Conservation (phyloP, 2,113 vertebrate genomes). For the Loxodonta africana region DNA sequence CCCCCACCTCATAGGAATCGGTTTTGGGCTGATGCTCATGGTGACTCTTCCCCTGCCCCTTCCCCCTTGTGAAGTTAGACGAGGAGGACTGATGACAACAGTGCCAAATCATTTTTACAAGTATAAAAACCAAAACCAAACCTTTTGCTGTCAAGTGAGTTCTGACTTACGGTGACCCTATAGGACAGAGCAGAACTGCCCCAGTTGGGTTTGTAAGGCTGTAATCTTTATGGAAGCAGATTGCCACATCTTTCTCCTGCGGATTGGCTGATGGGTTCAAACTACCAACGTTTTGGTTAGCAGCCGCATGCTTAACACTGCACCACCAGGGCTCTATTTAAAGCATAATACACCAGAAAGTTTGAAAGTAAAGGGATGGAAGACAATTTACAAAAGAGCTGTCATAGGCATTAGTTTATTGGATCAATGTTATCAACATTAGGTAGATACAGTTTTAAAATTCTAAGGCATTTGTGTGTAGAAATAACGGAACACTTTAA, state of each 20-base stretch:
- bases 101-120: not conserved
- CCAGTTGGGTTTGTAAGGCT: not conserved
- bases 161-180: not conserved
- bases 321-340: not conserved
- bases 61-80: not conserved
- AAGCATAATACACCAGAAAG: slow-evolving; percentile 4
- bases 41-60: not conserved
- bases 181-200: not conserved
- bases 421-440: not conserved
- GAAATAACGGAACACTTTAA: slow-evolving; percentile 8
- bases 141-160: not conserved
- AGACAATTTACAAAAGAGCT: not conserved
- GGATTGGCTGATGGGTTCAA: not conserved
- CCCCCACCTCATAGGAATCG: not conserved
- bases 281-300: not conserved
- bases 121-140: not conserved
- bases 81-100: too few species aligned
- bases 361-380: not conserved
- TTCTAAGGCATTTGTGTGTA: slow-evolving; percentile 18
- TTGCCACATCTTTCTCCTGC: not conserved
- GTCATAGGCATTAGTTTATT: not conserved
- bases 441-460: slow-evolving; percentile 42
- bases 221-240: not conserved
- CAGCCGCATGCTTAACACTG: not conserved
- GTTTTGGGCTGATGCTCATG: not conserved